Conservation (phyloP, 2,888 invertebrate genomes). For the Drosophila neonasuta region DNA sequence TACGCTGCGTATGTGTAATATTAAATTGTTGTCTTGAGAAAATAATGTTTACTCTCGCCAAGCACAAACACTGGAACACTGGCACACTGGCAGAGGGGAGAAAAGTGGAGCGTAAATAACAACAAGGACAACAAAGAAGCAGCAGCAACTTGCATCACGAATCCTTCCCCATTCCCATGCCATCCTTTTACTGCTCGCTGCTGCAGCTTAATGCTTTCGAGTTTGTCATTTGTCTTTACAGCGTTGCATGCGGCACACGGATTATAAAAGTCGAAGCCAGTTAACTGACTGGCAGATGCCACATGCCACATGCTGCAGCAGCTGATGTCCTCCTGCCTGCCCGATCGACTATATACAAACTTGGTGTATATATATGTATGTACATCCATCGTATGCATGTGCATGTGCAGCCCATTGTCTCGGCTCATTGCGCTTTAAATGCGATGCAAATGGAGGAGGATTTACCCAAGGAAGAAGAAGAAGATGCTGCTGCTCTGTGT, state of each 20-base stretch:
- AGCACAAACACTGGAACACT: conserved; percentile 49
- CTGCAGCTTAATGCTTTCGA: conserved; percentile 72
- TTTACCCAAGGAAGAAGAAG: conserved; percentile 25
- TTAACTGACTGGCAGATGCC: conserved; percentile 60
- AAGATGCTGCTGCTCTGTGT: background rate
- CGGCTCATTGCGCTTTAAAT: conserved; percentile 30
- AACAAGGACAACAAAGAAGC: conserved; percentile 44
- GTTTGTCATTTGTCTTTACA: conserved; percentile 73
- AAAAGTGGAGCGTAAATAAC: conserved; percentile 29
- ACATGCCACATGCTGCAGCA: conserved; percentile 30
- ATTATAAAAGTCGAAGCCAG: conserved; percentile 75
- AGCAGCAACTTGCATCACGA: conserved; percentile 24
- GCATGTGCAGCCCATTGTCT: conserved; percentile 8
- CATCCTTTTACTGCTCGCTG: conserved; percentile 3
- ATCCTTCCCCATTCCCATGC: background rate
- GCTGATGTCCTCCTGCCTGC: background rate
- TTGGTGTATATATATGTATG: conserved; percentile 4
- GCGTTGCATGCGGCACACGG: conserved; percentile 65
- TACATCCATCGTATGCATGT: conserved; percentile 1
- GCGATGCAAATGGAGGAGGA: conserved; percentile 59
- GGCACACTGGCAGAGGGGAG: conserved; percentile 8
- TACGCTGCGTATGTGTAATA: conserved; percentile 69
- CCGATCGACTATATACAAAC: background rate
- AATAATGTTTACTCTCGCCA: conserved; percentile 70
- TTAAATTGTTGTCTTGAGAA: conserved; percentile 74